Evolutionary conservation across 2,888 invertebrate genomes (phyloP).

Genomic region (Brachyopa scutellaris): DNA sequence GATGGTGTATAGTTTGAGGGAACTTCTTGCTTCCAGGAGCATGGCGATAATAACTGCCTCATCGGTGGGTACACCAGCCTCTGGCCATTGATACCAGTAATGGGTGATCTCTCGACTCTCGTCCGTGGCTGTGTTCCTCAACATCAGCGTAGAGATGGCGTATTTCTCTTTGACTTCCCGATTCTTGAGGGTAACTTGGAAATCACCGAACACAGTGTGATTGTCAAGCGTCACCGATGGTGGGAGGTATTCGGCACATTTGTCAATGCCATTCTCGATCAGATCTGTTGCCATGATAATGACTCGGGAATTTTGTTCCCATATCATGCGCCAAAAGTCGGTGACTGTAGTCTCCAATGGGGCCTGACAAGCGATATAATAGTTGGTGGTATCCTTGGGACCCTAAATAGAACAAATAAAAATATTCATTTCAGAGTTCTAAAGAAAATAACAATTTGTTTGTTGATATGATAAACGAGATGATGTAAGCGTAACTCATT

Average conservation of each 20-base stretch:
- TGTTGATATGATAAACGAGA: neutral
- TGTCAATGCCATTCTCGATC: constrained; percentile 93
- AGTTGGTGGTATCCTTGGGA: constrained; percentile 90
- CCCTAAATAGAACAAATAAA: constrained; percentile 84
- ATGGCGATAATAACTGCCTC: constrained; percentile 93
- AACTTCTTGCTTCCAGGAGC: constrained; percentile 89
- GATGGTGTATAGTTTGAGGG: constrained; percentile 79
- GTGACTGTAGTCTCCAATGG: constrained; percentile 91
- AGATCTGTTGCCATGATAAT: constrained; percentile 95
- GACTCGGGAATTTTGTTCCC: constrained; percentile 95
- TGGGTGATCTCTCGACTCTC: constrained; percentile 94
- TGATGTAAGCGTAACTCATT: neutral
- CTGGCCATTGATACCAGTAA: constrained; percentile 97
- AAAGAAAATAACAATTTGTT: neutral
- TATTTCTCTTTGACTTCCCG: constrained; percentile 95
- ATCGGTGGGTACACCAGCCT: constrained; percentile 91
- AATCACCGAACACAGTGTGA: constrained; percentile 93
- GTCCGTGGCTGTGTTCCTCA: constrained; percentile 91
- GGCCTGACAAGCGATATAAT: constrained; percentile 96
- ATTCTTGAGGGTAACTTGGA: constrained; percentile 90
- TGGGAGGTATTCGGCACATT: constrained; percentile 95
- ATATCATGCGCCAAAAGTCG: constrained; percentile 98
- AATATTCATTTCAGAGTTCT: too few species aligned
- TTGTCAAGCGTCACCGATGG: constrained; percentile 95
- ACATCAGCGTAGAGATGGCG: constrained; percentile 91